A percentile compares a stretch with the other conserved stretches of the same genome.
Evolutionary conservation across 1,140 invertebrate species (phyloP).

Genomic region (Laodelphax striatellus): DNA sequence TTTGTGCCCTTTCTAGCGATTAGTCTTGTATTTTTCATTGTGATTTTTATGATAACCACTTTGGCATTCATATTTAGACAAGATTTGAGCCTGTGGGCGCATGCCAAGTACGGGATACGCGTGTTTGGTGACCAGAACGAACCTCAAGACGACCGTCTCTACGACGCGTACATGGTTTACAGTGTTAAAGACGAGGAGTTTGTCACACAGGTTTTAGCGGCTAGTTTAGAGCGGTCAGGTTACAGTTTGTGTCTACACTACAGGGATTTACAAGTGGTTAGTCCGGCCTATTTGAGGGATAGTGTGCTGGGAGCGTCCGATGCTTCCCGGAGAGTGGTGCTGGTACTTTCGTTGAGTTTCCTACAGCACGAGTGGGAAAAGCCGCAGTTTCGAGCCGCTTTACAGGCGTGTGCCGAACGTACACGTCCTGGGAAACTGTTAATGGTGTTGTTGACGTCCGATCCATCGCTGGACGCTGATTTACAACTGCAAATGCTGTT

Average conservation of each 20-base stretch:
- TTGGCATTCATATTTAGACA: slow-evolving; percentile 64
- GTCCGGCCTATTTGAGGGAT: slow-evolving; percentile 49
- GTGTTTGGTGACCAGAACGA: slow-evolving; percentile 48
- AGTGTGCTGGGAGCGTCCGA: slow-evolving; percentile 68
- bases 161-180: slow-evolving; percentile 81
- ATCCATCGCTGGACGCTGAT: slow-evolving; percentile 64
- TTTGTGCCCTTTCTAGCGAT: slow-evolving; percentile 63
- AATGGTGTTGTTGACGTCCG: slow-evolving; percentile 53
- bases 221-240: slow-evolving; percentile 63
- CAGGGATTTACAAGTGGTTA: slow-evolving; percentile 54
- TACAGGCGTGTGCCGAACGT: slow-evolving; percentile 42
- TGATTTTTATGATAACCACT: slow-evolving; percentile 53
- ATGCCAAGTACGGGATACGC: slow-evolving; percentile 58
- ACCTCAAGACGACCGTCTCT: slow-evolving; percentile 54
- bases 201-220: slow-evolving; percentile 59
- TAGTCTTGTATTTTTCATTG: slow-evolving; percentile 55
- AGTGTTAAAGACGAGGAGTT: slow-evolving; percentile 75
- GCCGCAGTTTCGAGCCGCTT: slow-evolving; percentile 55
- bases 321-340: slow-evolving; percentile 53
- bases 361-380: slow-evolving; percentile 62
- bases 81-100: slow-evolving; percentile 59
- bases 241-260: slow-evolving; percentile 63
- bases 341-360: slow-evolving; percentile 61
- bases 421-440: slow-evolving; percentile 46
- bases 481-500: slow-evolving; percentile 67